Conservation (phyloP, 1,140 invertebrate genomes). For the Druon quercuslanigerum region DNA sequence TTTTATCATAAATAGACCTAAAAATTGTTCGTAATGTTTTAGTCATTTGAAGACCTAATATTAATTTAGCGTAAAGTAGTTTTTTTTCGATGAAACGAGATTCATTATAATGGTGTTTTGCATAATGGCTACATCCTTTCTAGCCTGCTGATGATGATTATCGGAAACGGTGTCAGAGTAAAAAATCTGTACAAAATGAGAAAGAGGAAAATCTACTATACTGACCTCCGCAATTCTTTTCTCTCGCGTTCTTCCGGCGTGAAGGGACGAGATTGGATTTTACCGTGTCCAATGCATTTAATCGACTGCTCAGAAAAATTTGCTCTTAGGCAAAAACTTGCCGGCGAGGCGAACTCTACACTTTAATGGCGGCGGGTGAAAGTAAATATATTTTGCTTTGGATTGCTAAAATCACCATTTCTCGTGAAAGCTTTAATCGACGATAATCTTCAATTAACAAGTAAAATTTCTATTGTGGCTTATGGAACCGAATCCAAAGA, state of each 20-base stretch:
- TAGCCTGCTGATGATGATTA: neutral
- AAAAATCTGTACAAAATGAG: neutral
- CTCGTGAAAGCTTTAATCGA: neutral
- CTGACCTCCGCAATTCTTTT: neutral
- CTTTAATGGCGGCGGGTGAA: neutral
- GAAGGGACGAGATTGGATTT: constrained; percentile 25
- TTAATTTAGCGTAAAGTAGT: neutral
- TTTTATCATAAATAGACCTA: too few species aligned
- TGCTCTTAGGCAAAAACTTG: neutral
- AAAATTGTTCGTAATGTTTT: neutral
- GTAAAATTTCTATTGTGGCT: neutral
- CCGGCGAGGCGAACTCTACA: neutral
- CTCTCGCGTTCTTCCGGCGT: constrained; percentile 6
- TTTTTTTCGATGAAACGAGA: neutral
- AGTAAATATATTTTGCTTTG: neutral
- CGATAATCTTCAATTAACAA: constrained; percentile 4
- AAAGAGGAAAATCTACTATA: neutral
- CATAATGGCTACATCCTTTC: neutral
- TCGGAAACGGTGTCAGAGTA: neutral
- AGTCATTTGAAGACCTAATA: neutral
- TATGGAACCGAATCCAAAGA: neutral
- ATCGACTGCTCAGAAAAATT: constrained; percentile 11
- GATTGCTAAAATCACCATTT: neutral
- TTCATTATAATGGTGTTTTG: neutral
- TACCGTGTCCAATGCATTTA: constrained; percentile 7